Conservation (phyloP, 2,113 vertebrate genomes). For the Passer domesticus region DNA sequence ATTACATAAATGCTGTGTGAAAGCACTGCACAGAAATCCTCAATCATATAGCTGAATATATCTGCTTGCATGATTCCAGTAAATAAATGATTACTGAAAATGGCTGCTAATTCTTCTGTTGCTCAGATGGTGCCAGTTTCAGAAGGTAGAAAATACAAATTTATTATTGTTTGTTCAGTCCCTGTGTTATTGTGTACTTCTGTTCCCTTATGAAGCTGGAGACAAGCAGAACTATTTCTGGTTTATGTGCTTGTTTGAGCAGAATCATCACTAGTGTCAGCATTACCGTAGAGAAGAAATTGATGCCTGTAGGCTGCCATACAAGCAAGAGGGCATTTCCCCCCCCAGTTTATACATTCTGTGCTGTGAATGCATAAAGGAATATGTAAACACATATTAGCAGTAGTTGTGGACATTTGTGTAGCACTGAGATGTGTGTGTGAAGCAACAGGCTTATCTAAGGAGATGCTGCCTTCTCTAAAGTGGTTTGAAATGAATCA, state of each 20-base stretch:
- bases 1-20: neutral
- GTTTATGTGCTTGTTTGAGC: neutral
- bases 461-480: neutral
- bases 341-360: neutral
- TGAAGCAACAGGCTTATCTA: neutral
- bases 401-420: neutral
- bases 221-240: neutral
- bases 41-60: neutral
- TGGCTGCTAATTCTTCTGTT: neutral
- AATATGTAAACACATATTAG: rapidly evolving
- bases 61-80: neutral
- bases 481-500: neutral
- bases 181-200: neutral
- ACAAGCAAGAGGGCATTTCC: neutral
- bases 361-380: neutral
- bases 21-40: neutral
- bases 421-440: neutral
- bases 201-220: neutral
- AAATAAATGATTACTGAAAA: neutral
- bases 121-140: neutral
- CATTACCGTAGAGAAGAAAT: neutral
- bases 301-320: neutral
- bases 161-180: neutral
- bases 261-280: neutral
- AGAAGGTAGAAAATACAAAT: neutral